Percentiles rank a stretch among this genome's conserved stretches.
These are phyloP conservation scores for Mustela nigripes DNA, from an alignment of 2,113 vertebrate genomes.

Conservation along the genomic window DNA sequence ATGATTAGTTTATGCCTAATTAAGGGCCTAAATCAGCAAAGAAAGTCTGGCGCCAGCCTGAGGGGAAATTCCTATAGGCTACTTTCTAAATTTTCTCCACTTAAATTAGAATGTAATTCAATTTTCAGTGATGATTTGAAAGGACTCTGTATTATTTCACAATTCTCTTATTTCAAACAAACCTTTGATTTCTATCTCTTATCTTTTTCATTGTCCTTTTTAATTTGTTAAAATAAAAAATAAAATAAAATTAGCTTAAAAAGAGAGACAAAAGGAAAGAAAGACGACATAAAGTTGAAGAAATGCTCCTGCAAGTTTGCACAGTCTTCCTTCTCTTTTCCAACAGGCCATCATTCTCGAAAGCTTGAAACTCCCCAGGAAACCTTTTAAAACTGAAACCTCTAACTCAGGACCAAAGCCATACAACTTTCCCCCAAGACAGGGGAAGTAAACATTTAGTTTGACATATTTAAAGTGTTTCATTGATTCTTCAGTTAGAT, in stretches of 20 bases:
- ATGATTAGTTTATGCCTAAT: conserved; percentile 82
- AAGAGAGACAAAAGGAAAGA: background rate
- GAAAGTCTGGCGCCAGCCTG: conserved; percentile 62
- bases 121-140: background rate
- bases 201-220: background rate
- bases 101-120: conserved; percentile 60
- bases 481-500: background rate
- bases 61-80: conserved; percentile 58
- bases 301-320: background rate
- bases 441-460: background rate
- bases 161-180: conserved; percentile 37
- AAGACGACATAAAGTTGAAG: background rate
- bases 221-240: background rate
- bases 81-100: conserved; percentile 34
- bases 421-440: background rate
- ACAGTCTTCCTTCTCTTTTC: background rate
- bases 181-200: background rate
- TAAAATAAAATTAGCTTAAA: background rate
- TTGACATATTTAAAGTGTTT: background rate
- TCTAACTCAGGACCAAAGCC: background rate
- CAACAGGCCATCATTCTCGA: background rate
- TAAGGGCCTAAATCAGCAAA: conserved; percentile 79
- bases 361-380: conserved; percentile 40
- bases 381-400: conserved; percentile 4
- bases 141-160: background rate